Percentiles rank a stretch among this genome's conserved stretches.
Evolutionary conservation across 2,888 invertebrate genomes (phyloP).

Genomic region (Agrochola litura): DNA sequence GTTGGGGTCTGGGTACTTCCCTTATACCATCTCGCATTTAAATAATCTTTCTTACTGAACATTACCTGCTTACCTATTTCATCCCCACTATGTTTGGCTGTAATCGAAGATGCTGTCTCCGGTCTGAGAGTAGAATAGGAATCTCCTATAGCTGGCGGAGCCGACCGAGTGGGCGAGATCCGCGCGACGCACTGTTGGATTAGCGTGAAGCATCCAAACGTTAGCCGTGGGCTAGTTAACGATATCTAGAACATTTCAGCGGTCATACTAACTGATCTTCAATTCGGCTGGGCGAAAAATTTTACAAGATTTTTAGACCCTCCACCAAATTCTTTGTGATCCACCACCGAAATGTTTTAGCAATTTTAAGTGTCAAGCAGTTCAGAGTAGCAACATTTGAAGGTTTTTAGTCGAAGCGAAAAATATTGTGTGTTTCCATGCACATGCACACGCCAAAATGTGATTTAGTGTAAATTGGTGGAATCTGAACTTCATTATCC

Average conservation of each 20-base stretch:
- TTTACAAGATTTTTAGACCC: slow-evolving; percentile 26
- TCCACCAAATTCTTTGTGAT: slow-evolving; percentile 48
- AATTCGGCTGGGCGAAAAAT: slow-evolving; percentile 29
- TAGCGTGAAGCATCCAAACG: slow-evolving; percentile 69
- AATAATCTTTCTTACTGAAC: not conserved
- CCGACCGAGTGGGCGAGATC: slow-evolving; percentile 83
- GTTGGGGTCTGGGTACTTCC: not conserved
- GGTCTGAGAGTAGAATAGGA: slow-evolving; percentile 70
- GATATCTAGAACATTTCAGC: slow-evolving; percentile 67
- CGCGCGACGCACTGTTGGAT: slow-evolving; percentile 76
- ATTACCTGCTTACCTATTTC: slow-evolving; percentile 76
- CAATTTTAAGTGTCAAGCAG: slow-evolving; percentile 33
- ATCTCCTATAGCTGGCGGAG: slow-evolving; percentile 78
- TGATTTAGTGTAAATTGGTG: slow-evolving; percentile 1
- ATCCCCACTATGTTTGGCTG: slow-evolving; percentile 72
- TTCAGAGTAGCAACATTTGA: slow-evolving; percentile 14
- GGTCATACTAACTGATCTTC: slow-evolving; percentile 53
- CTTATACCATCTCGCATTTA: not conserved
- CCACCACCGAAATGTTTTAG: slow-evolving; percentile 62
- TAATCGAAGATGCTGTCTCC: slow-evolving; percentile 68
- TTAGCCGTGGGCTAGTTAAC: slow-evolving; percentile 65
- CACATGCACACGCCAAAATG: slow-evolving; percentile 37
- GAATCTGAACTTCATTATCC: not conserved
- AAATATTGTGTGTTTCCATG: slow-evolving; percentile 31
- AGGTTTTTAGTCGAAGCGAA: slow-evolving; percentile 13